phyloP scores from a whole-genome alignment of 2,888 invertebrate genomes.

The Apamea monoglypha region DNA sequence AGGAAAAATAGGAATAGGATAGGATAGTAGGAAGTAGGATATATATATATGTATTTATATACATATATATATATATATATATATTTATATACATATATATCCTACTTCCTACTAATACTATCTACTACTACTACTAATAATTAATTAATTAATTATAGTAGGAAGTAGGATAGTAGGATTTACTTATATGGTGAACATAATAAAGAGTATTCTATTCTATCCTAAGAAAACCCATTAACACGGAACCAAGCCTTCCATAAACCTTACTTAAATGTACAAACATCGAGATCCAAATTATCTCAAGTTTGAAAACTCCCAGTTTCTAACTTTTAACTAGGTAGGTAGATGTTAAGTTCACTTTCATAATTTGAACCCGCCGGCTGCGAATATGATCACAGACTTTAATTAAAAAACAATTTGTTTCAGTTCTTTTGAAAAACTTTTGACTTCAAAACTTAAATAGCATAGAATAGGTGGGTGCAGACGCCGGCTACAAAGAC shows the following conservation, averaged over 20 bases:
- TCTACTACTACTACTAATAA: no score
- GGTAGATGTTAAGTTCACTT: conserved; percentile 27
- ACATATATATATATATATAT: no score
- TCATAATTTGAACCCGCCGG: conserved; percentile 17
- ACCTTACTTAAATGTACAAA: neutral
- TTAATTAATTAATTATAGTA: no score
- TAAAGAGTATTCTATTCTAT: no score
- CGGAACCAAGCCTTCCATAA: neutral
- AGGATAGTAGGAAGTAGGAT: no score
- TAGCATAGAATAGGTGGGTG: neutral
- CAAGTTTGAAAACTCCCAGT: neutral
- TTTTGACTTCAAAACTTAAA: conserved; percentile 8
- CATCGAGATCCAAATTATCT: conserved; percentile 17
- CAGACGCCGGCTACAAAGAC: neutral
- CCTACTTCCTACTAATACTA: no score
- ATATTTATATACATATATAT: no score
- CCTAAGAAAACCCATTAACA: neutral
- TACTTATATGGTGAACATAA: no score
- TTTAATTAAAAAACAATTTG: conserved; percentile 48
- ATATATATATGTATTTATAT: no score
- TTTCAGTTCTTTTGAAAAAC: conserved; percentile 30
- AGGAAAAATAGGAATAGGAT: no score
- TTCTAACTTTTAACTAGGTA: conserved; percentile 25
- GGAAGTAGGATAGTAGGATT: no score
- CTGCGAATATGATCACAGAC: conserved; percentile 35